Evolutionary conservation across 1,140 invertebrate genomes (phyloP).

Genomic region (Contarinia nasturtii): DNA sequence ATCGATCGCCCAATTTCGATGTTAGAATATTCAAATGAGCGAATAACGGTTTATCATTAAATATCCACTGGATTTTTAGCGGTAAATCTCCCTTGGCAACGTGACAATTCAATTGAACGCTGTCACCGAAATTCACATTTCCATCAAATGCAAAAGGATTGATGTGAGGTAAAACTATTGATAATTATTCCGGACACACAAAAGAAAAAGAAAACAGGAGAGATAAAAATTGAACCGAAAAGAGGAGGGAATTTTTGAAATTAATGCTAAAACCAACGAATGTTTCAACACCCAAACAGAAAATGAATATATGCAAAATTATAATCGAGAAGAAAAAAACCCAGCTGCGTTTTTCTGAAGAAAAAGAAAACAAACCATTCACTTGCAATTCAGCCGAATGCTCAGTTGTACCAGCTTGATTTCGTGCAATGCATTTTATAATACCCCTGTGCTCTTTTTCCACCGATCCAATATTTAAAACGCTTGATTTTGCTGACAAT

Average conservation of each 20-base stretch:
- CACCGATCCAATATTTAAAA: conserved; percentile 35
- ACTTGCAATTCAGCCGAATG: conserved; percentile 34
- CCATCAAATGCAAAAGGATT: conserved; percentile 40
- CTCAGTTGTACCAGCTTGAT: conserved; percentile 34
- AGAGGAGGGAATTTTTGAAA: neutral
- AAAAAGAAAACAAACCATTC: conserved; percentile 27
- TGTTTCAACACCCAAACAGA: neutral
- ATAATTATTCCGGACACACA: neutral
- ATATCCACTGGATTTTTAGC: conserved; percentile 34
- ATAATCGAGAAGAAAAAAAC: conserved; percentile 6
- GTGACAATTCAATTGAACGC: conserved; percentile 41
- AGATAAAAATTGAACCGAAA: neutral
- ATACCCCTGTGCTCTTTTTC: conserved; percentile 31
- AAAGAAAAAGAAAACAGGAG: neutral
- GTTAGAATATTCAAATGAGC: conserved; percentile 39
- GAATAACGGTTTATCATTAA: conserved; percentile 9
- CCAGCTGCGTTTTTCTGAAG: neutral
- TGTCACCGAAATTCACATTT: conserved; percentile 36
- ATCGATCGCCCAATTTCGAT: conserved; percentile 26
- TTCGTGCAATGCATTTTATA: conserved; percentile 44
- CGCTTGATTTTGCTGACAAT: conserved; percentile 46
- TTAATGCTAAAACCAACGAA: neutral
- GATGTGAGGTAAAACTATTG: conserved; percentile 32
- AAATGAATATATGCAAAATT: neutral
- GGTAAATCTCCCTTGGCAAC: conserved; percentile 43